These are phyloP conservation scores for Cistogaster globosa DNA, from an alignment of 2,888 invertebrate genomes.

Conservation along the genomic window DNA sequence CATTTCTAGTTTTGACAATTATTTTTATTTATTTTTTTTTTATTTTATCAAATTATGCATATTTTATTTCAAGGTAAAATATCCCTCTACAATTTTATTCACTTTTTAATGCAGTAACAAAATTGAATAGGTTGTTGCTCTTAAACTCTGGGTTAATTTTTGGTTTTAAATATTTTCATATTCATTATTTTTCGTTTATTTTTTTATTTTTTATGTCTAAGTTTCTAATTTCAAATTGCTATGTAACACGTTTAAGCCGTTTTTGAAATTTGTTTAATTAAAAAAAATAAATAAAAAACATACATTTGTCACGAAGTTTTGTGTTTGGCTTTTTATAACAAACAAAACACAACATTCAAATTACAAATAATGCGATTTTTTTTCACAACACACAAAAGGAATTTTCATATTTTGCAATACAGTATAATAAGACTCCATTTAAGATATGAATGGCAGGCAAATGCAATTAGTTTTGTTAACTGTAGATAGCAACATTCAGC, in stretches of 20 bases:
- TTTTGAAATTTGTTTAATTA: conserved; percentile 14
- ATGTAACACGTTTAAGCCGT: conserved; percentile 56
- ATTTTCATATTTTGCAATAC: conserved; percentile 24
- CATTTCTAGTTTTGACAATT: conserved; percentile 18
- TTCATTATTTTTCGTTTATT: background rate
- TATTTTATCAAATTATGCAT: conserved; percentile 34
- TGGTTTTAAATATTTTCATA: conserved; percentile 47
- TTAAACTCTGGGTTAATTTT: conserved; percentile 59
- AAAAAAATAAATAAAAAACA: conserved; percentile 19
- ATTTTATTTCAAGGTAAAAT: conserved; percentile 52
- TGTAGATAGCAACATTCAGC: background rate
- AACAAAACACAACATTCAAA: conserved; percentile 4
- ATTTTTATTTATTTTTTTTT: conserved; percentile 2
- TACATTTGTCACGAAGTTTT: conserved; percentile 55
- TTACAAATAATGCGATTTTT: conserved; percentile 18
- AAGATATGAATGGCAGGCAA: conserved; percentile 4
- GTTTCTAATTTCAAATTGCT: conserved; percentile 38
- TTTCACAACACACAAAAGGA: conserved; percentile 1
- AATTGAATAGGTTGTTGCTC: conserved; percentile 17
- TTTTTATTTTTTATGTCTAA: background rate
- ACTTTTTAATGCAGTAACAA: background rate
- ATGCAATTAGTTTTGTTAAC: background rate
- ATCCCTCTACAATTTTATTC: no score
- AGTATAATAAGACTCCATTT: conserved; percentile 21
- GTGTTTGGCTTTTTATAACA: background rate